Evolutionary conservation across 2,113 vertebrate genomes (phyloP).

Genomic region (Bubo blakistoni): DNA sequence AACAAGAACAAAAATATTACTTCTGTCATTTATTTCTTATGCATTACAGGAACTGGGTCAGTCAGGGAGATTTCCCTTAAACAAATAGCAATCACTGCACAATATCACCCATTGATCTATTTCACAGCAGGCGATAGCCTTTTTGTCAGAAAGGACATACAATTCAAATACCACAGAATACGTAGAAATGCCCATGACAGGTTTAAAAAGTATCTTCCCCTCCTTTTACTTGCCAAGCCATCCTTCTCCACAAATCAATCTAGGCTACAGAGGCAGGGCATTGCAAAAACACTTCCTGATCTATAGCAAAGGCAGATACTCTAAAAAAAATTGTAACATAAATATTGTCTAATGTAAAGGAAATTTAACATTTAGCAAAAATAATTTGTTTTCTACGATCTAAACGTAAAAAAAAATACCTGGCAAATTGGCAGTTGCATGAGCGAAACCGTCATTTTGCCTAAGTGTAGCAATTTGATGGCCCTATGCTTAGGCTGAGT

Average conservation of each 20-base stretch:
- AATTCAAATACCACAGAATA: conserved; percentile 46
- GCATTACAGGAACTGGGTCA: conserved; percentile 74
- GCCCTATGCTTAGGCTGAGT: neutral
- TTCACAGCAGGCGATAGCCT: conserved; percentile 43
- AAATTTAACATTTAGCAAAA: neutral
- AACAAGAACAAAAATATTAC: conserved; percentile 79
- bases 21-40: conserved; percentile 73
- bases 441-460: neutral
- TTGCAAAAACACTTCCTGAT: neutral
- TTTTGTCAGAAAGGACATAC: conserved; percentile 31
- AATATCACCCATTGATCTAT: conserved; percentile 65
- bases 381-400: neutral
- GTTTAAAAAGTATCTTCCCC: neutral
- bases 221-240: neutral
- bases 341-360: neutral
- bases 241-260: neutral
- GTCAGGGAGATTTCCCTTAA: conserved; percentile 71
- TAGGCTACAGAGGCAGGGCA: neutral
- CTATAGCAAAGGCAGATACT: neutral
- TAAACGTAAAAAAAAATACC: neutral
- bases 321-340: neutral
- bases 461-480: neutral
- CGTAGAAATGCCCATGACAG: neutral
- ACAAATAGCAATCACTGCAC: conserved; percentile 74
- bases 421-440: neutral